phyloP scores from a whole-genome alignment of 2,888 invertebrate genomes.

The Athalia rosae region DNA sequence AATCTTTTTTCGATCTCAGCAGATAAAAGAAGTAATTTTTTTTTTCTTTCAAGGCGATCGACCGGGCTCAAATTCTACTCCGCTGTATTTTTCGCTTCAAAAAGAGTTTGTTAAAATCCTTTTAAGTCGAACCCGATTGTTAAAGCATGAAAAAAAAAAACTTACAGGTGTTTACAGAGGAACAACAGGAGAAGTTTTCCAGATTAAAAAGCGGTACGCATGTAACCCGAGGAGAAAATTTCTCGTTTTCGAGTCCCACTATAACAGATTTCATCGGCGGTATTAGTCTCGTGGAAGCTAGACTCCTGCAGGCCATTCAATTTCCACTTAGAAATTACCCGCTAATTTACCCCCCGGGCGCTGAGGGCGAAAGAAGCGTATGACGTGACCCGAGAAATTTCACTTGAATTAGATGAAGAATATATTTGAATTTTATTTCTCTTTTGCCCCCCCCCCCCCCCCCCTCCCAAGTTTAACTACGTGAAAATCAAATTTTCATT shows the following conservation, averaged over 20 bases:
- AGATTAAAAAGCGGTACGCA: no score
- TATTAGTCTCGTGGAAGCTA: background rate
- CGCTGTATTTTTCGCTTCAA: no score
- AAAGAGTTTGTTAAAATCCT: no score
- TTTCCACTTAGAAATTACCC: conserved; percentile 37
- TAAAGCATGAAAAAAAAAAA: no score
- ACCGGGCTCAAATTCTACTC: no score
- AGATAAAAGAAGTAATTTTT: no score
- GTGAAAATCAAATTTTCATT: background rate
- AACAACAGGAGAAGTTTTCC: no score
- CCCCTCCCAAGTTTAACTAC: background rate
- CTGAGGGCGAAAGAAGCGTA: conserved; percentile 24
- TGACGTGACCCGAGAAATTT: background rate
- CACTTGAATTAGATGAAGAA: conserved; percentile 32
- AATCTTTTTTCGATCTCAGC: no score
- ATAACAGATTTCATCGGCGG: no score
- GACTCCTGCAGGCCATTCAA: conserved; percentile 40
- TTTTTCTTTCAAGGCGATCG: no score
- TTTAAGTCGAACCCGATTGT: no score
- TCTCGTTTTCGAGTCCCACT: background rate
- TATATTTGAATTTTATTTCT: conserved; percentile 26
- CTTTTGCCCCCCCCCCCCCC: background rate
- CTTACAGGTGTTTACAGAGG: no score
- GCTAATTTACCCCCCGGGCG: conserved; percentile 31
- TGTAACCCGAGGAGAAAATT: background rate